phyloP scores from a whole-genome alignment of 1,140 invertebrate species.

The Ectropis grisescens region DNA sequence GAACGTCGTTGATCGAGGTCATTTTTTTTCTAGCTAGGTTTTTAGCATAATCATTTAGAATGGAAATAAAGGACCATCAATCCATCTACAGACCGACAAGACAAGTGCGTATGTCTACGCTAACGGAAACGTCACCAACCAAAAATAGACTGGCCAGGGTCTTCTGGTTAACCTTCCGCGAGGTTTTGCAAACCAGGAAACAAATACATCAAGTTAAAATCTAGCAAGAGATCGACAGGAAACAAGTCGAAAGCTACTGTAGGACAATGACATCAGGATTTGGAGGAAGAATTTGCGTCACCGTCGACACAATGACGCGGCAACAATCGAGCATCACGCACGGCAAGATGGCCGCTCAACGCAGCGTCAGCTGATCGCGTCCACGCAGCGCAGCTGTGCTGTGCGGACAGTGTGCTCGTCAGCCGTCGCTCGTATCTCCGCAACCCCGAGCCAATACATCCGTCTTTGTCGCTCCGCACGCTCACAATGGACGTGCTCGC shows the following conservation, averaged over 20 bases:
- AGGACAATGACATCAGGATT: slow-evolving; percentile 62
- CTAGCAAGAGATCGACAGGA: no score
- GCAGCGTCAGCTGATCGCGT: slow-evolving; percentile 61
- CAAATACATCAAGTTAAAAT: neutral
- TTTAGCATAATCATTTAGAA: slow-evolving; percentile 6
- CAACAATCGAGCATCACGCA: slow-evolving; percentile 43
- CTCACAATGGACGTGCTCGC: slow-evolving; percentile 25
- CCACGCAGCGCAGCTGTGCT: slow-evolving; percentile 33
- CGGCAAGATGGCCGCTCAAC: slow-evolving; percentile 56
- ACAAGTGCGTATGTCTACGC: slow-evolving; percentile 15
- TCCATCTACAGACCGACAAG: slow-evolving; percentile 5
- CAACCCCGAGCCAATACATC: slow-evolving; percentile 14
- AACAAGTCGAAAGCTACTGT: slow-evolving; percentile 18
- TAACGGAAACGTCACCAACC: slow-evolving; percentile 40
- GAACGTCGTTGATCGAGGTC: slow-evolving; percentile 17
- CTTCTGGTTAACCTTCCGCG: slow-evolving; percentile 34
- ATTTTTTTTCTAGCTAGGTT: slow-evolving; percentile 6
- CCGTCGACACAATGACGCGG: slow-evolving; percentile 52
- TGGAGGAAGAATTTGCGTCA: slow-evolving; percentile 50
- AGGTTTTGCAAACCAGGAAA: slow-evolving; percentile 17
- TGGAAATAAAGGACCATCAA: slow-evolving; percentile 13
- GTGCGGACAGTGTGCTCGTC: slow-evolving; percentile 1
- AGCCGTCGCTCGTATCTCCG: slow-evolving; percentile 9
- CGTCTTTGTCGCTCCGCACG: slow-evolving; percentile 46
- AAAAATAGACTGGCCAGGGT: slow-evolving; percentile 54